A percentile compares a stretch with the other conserved stretches of the same genome.
These are phyloP conservation scores for Rutilus rutilus DNA, from an alignment of 2,113 vertebrate genomes.

Conservation along the genomic window DNA sequence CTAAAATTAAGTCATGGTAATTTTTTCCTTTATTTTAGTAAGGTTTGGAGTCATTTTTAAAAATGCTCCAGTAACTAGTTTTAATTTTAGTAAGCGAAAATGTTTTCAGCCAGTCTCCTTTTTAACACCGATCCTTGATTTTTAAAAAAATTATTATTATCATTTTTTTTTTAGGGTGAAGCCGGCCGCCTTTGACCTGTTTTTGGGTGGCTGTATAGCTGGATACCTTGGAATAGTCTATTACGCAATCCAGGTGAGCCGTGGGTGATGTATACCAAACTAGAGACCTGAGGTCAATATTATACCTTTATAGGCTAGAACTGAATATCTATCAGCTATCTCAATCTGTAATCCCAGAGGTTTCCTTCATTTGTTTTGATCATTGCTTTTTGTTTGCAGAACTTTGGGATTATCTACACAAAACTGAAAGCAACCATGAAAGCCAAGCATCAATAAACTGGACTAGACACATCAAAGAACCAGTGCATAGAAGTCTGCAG, in stretches of 20 bases:
- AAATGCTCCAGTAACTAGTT: no score
- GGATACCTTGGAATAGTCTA: constrained; percentile 77
- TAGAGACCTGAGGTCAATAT: neutral
- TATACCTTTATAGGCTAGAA: no score
- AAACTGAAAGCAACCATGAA: constrained; percentile 72
- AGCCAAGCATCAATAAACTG: constrained; percentile 69
- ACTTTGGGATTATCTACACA: constrained; percentile 67
- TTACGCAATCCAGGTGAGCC: constrained; percentile 73
- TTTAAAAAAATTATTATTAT: no score
- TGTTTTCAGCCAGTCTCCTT: no score
- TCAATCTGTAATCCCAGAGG: neutral
- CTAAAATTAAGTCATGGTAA: no score
- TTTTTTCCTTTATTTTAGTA: no score
- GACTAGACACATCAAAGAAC: neutral
- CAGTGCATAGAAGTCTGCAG: neutral
- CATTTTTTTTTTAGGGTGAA: constrained; percentile 72
- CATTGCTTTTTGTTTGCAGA: constrained; percentile 65
- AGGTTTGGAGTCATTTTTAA: no score
- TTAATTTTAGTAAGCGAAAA: no score
- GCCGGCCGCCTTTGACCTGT: constrained; percentile 80
- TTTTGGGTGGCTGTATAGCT: constrained; percentile 77
- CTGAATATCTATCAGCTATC: neutral
- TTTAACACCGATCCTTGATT: no score
- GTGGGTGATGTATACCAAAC: constrained; percentile 6
- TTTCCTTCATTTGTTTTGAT: neutral